A percentile compares a stretch with the other conserved stretches of the same genome.
These are phyloP conservation scores for Rachycentron canadum DNA, from an alignment of 2,797 vertebrate genomes.

Conservation along the genomic window DNA sequence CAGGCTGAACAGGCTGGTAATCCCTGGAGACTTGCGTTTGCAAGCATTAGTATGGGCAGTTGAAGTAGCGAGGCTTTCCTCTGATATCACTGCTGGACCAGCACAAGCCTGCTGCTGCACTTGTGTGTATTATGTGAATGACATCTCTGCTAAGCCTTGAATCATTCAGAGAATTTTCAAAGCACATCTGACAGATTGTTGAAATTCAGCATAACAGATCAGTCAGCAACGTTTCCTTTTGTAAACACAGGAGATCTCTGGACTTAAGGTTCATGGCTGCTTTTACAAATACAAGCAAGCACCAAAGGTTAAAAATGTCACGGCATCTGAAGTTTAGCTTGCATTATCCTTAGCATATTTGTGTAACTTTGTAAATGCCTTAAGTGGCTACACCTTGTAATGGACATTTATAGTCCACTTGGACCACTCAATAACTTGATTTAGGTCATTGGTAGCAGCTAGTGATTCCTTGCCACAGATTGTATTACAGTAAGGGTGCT, in stretches of 20 bases:
- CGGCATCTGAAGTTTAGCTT: slow-evolving; percentile 2
- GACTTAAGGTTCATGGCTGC: neutral
- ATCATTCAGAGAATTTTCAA: slow-evolving; percentile 33
- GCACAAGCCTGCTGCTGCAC: slow-evolving; percentile 17
- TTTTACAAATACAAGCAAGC: neutral
- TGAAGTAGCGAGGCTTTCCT: slow-evolving; percentile 5
- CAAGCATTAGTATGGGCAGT: slow-evolving; percentile 30
- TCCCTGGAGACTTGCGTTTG: slow-evolving; percentile 17
- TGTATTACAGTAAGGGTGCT: slow-evolving; percentile 49
- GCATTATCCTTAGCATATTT: slow-evolving; percentile 24
- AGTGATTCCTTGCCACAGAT: slow-evolving; percentile 52
- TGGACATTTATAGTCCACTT: slow-evolving; percentile 50
- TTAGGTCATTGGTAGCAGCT: slow-evolving; percentile 43
- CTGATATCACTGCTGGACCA: slow-evolving; percentile 35
- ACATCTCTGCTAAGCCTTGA: slow-evolving; percentile 25
- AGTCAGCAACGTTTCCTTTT: slow-evolving; percentile 20
- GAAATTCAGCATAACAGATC: slow-evolving; percentile 25
- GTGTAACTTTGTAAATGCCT: slow-evolving; percentile 32
- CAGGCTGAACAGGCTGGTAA: slow-evolving; percentile 29
- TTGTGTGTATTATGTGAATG: slow-evolving; percentile 21
- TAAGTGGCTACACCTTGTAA: slow-evolving; percentile 44
- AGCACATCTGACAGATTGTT: slow-evolving; percentile 34
- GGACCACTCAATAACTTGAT: slow-evolving; percentile 48
- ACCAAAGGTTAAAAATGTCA: slow-evolving; percentile 11
- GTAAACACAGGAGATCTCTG: slow-evolving; percentile 11